phyloP scores from a whole-genome alignment of 2,888 invertebrate genomes.

The Gymnocheta viridis region DNA sequence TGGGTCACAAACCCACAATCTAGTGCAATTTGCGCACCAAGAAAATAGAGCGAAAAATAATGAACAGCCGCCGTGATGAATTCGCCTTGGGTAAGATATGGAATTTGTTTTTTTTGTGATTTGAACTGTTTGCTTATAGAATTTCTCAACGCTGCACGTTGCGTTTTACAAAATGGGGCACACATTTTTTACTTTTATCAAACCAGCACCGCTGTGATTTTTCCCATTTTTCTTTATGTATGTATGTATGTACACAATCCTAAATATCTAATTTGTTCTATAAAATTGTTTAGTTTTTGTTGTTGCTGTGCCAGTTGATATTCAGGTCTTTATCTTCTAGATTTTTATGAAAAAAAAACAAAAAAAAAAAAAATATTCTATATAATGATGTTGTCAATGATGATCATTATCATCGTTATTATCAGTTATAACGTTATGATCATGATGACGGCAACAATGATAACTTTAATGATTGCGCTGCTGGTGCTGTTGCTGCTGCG shows the following conservation, averaged over 20 bases:
- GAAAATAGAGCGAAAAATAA: too few relatives aligned
- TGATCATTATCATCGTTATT: conserved; percentile 44
- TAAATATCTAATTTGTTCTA: conserved; percentile 43
- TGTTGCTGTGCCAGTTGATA: conserved; percentile 34
- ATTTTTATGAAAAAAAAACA: conserved; percentile 30
- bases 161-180: too few relatives aligned
- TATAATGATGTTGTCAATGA: conserved; percentile 31
- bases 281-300: conserved; percentile 14
- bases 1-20: too few relatives aligned
- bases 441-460: conserved; percentile 28
- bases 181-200: neutral
- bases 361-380: conserved; percentile 9
- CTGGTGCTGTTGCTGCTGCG: conserved; percentile 4
- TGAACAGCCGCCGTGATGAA: too few relatives aligned
- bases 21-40: too few relatives aligned
- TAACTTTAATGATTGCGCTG: conserved; percentile 38
- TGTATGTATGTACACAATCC: too few relatives aligned
- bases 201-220: neutral
- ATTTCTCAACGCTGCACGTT: too few relatives aligned
- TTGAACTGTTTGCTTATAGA: too few relatives aligned
- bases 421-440: conserved; percentile 24
- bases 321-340: conserved; percentile 38
- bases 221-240: neutral
- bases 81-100: too few relatives aligned
- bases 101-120: too few relatives aligned